Base-by-base conservation (phyloP, 1,140 invertebrate species). In the Tetragnatha versicolor region DNA sequence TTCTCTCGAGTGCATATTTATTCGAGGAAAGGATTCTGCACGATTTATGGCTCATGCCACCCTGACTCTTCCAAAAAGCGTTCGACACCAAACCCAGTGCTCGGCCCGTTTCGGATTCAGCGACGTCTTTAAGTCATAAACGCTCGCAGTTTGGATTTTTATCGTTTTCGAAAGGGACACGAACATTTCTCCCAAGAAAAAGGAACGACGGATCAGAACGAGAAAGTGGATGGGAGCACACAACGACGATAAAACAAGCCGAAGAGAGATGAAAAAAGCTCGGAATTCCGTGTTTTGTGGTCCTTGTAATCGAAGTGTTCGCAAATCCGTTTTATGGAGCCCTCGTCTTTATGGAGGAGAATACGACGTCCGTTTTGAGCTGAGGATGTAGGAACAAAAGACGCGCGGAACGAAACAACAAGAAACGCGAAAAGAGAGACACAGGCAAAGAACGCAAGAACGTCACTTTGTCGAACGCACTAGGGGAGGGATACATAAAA, bases 291-390 rank as follows among this genome's bases (percentile, higher is more conserved):
- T 72, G 69, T 72, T 72, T 60, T 72, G 69, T 72, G 51, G 69
- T 60, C 69, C 69, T 72, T 72, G 53, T 72, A 72, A 72, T 72
- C 69, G 69, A 72, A 72, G 69, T 72, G 69, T 72, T 72, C 69
- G 69, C 69, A 72, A 72, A 72, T 72, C 69, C 69, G 33, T 72
- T 72, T 72, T 72, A 72, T 72, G 69, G 51, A 72, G 51, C 49
- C 22, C 14, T 35, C 69, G 53, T 72, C 69, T 72, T 72, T 72
- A 72, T 72, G 69, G 69, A 72, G 35, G 25, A n/a, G 69, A 31
- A 72, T 72, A 60, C 53, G 53, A 72, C 35, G 17, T 22, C 69
- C 69, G 45, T 72, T 72, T 60, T 60, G 69, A 58, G 35, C 69
- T n/a, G 69, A 60, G 33, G 69, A 53, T 9, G 33, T 37, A 60